Base-by-base conservation (phyloP, 2,797 vertebrate genomes). In the Varecia variegata region DNA sequence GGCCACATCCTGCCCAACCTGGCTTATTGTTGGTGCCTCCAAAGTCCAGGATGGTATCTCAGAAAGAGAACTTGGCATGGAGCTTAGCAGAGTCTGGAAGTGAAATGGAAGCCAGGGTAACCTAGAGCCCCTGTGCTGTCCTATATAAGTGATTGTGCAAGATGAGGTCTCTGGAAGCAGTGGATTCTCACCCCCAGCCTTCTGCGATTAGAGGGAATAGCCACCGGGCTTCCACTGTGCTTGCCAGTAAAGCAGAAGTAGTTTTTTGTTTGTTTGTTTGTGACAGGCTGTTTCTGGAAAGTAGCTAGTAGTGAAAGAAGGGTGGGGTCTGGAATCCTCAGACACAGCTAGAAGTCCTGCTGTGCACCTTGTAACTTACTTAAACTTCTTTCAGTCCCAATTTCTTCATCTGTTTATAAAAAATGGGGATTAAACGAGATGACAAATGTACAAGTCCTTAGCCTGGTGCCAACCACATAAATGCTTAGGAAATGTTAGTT, bases 401-500 rank as follows among this genome's bases (percentile, higher is more conserved):
- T 93, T 90, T 93, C 67, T 88, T 88, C 40, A 56, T 71, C 58
- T 90, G 56, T 73, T 70, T 83, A 65, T 77, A n/a, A 83, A 87
- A 77, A 96, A 32, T 45, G 77, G n/a, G 25, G 27, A 88, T 92
- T 90, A 90, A 88, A 85, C 20, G 10, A 86, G 43, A 84, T 73
- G 38, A 93, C 30, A 32, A 93, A 56, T 1, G 5, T 40, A 7
- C 52, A 71, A 60, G 17, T 58, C 30, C 85, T 93, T 60, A 89
- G 47, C 40, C 38, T 71, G 83, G 56, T 90, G 70, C 80, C 43
- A 62, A 62, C n/a, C 65, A 47, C 62, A 21, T 38, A 90, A 73
- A 88, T 45, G 58, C 74, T 92, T 47, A 88, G 90, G 90, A 97
- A 96, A 82, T 92, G 65, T 58, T 80, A 89, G 95, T 94, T 96